Evolutionary conservation across 1,140 invertebrate species (phyloP), one percentile per base, ranked within the genome.

Genomic region (Calosoma granatense): DNA sequence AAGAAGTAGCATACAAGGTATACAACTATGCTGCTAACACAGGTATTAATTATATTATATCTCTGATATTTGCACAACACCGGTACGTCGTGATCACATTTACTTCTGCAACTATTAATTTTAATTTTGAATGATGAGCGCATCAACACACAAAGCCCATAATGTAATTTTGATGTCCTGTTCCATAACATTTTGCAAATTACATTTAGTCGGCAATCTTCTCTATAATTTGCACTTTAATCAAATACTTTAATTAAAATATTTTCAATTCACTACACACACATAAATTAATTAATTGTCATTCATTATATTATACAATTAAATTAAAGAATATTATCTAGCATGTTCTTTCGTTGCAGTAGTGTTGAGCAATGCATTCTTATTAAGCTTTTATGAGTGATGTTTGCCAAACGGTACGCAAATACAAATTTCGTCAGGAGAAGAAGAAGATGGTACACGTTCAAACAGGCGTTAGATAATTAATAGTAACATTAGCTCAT

Each of bases 81-180:
- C n/a, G 26, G n/a, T 36, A 36, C 17, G 9, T 47, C 17, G 41
- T 17, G 41, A 17, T 47, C 9, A 47, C 15, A 11, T 17, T 47
- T 47, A 47, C 17, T 12, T 36, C 26, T 17, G 9, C 17, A 47
- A 47, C 41, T 17, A 47, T 47, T 47, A 9, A 47, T 47, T 47
- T 30, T 14, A 30, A 11, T 47, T 47, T 47, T 47, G 41, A 47
- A 17, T 47, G 41, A 47, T 47, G 41, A 47, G 41, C 9, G 41
- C 41, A 47, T 47, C 41, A 47, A 12, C 41, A 17, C 41, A 47
- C 3, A 47, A 47, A 47, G 41, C n/a, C n/a, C n/a, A 17, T 47
- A 47, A 47, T 47, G 41, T 47, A 47, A 47, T 47, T 47, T 47
- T 47, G 41, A 47, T 47, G 41, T 17, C 41, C 17, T 9, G 41